Percentiles rank a stretch among this genome's conserved stretches.
phyloP scores from a whole-genome alignment of 2,113 vertebrate genomes.

The Nibea albiflora region DNA sequence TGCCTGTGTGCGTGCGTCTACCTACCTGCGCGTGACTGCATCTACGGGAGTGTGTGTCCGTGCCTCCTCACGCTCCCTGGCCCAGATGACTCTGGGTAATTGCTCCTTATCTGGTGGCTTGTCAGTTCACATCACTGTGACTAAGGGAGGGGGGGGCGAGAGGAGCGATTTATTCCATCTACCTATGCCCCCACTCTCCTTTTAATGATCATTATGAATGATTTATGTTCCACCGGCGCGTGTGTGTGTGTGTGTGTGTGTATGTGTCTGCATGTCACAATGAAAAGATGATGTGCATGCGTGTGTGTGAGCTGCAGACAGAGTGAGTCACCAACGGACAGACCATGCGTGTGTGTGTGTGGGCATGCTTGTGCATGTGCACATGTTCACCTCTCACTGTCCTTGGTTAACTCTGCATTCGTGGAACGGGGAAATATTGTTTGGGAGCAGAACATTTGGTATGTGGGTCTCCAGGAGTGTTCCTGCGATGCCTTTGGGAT shows the following conservation, averaged over 20 bases:
- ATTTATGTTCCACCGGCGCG: conserved; percentile 64
- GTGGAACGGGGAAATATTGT: conserved; percentile 46
- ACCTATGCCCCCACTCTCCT: conserved; percentile 47
- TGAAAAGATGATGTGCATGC: conserved; percentile 47
- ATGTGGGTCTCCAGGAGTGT: conserved; percentile 56
- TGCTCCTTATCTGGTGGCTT: conserved; percentile 74
- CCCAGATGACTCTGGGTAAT: conserved; percentile 71
- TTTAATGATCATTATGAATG: conserved; percentile 79
- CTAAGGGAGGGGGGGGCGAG: conserved; percentile 28
- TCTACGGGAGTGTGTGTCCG: neutral
- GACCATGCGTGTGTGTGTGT: neutral
- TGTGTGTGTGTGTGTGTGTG: conserved; percentile 17
- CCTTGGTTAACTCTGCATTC: conserved; percentile 51
- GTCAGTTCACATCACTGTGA: conserved; percentile 75
- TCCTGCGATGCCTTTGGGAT: conserved; percentile 59
- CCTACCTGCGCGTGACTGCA: conserved; percentile 13
- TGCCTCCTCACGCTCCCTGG: conserved; percentile 58
- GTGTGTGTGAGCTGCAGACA: conserved; percentile 12
- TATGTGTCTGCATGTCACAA: conserved; percentile 54
- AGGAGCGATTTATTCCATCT: conserved; percentile 65
- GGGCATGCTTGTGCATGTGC: neutral
- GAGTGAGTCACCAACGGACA: conserved; percentile 45
- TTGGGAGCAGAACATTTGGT: conserved; percentile 54
- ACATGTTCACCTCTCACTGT: conserved; percentile 52
- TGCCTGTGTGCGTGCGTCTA: conserved; percentile 5